Percentiles rank a stretch among this genome's conserved stretches.
Conservation (phyloP, 2,888 invertebrate genomes). For the Brachyopa scutellaris region DNA sequence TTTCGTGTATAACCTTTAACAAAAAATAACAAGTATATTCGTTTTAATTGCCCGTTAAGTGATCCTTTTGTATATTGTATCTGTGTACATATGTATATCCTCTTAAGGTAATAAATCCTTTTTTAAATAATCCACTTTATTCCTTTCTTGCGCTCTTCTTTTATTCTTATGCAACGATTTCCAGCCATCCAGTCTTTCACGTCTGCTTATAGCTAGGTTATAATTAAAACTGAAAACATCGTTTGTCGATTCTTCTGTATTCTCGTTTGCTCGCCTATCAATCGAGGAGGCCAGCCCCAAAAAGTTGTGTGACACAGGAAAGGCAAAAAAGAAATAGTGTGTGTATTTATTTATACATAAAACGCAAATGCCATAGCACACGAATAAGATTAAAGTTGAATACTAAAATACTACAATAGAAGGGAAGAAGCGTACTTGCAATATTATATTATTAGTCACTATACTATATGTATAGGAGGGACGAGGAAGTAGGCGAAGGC, state of each 20-base stretch:
- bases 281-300: conserved; percentile 57
- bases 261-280: conserved; percentile 55
- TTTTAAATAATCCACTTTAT: conserved; percentile 62
- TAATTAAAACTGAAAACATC: conserved; percentile 79
- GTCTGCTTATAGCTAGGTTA: conserved; percentile 81
- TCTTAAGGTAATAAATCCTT: conserved; percentile 12
- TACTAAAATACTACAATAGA: conserved; percentile 7
- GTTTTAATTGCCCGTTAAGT: neutral
- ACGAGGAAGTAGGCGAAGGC: neutral
- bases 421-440: conserved; percentile 34
- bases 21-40: conserved; percentile 13
- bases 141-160: conserved; percentile 71
- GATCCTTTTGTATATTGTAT: conserved; percentile 17
- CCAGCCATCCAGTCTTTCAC: conserved; percentile 81
- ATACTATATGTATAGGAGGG: too few species aligned
- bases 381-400: conserved; percentile 39
- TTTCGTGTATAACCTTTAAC: conserved; percentile 35
- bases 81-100: conserved; percentile 13
- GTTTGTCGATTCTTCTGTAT: conserved; percentile 50
- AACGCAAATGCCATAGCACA: conserved; percentile 57
- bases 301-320: conserved; percentile 56
- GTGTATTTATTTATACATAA: conserved; percentile 19
- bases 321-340: conserved; percentile 12
- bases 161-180: conserved; percentile 74
- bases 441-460: conserved; percentile 26